Conservation (phyloP, 2,888 invertebrate species). For the Tineola bisselliella region DNA sequence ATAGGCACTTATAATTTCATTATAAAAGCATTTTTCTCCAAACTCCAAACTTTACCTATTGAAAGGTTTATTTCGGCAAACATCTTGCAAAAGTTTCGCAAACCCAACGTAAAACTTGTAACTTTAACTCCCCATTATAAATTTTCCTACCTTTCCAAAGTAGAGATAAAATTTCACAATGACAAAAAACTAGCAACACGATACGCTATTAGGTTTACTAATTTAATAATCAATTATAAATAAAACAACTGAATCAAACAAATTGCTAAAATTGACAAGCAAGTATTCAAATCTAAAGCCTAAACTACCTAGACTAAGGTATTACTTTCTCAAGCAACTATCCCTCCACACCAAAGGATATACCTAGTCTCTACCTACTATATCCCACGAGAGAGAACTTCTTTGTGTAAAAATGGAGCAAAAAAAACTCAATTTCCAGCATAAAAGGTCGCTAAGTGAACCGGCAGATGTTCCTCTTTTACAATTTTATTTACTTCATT, state of each 20-base stretch:
- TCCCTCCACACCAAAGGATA: too few species aligned
- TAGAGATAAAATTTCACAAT: not conserved
- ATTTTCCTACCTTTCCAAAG: not conserved
- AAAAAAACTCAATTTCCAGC: constrained; percentile 3
- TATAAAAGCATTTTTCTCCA: not conserved
- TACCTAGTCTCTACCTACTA: not conserved
- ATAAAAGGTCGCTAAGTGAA: constrained; percentile 1
- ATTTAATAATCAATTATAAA: too few species aligned
- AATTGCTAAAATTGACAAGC: too few species aligned
- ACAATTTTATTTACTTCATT: constrained; percentile 1
- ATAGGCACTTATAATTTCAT: not conserved
- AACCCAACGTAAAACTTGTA: not conserved
- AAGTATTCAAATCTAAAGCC: too few species aligned
- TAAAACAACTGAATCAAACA: too few species aligned
- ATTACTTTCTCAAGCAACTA: too few species aligned
- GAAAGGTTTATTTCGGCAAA: not conserved
- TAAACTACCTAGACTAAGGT: too few species aligned
- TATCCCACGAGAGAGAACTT: not conserved
- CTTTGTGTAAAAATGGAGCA: constrained; percentile 2
- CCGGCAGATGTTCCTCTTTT: not conserved
- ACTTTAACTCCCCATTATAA: not conserved
- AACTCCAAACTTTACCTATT: not conserved
- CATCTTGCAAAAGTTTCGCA: not conserved
- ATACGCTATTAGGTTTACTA: too few species aligned
- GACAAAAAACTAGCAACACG: not conserved